Evolutionary conservation across 2,797 vertebrate genomes (phyloP).

Genomic region (Adelosebastes latens): DNA sequence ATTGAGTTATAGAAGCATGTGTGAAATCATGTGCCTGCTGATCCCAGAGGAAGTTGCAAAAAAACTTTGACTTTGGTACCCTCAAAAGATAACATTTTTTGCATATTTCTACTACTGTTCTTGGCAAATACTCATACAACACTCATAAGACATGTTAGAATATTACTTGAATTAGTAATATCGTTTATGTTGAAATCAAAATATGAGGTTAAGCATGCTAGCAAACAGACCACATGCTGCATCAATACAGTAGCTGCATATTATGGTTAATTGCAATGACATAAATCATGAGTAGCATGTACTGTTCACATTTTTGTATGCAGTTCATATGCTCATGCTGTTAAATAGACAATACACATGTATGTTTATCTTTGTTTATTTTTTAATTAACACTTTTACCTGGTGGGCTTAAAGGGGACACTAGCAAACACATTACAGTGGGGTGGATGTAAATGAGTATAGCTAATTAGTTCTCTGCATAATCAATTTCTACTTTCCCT

Average conservation of each 20-base stretch:
- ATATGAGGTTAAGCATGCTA: background rate
- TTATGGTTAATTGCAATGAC: background rate
- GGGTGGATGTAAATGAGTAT: background rate
- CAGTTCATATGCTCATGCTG: background rate
- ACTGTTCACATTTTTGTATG: background rate
- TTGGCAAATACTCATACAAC: background rate
- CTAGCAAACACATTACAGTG: background rate
- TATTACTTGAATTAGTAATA: background rate
- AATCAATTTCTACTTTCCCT: background rate
- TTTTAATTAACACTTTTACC: background rate
- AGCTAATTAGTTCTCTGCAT: background rate
- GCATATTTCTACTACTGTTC: background rate
- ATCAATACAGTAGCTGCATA: background rate
- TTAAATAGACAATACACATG: background rate
- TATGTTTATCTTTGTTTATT: background rate
- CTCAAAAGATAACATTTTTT: background rate
- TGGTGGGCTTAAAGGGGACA: background rate
- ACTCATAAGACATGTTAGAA: background rate
- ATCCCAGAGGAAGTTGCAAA: background rate
- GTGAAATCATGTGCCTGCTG: background rate
- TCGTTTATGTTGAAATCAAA: background rate
- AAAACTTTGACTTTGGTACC: background rate
- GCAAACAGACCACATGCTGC: background rate
- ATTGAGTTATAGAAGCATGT: background rate
- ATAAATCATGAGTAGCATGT: background rate